Percentiles rank a stretch among this genome's conserved stretches.
These are phyloP conservation scores for Lithobius niger DNA, from an alignment of 1,140 invertebrate genomes.

Conservation along the genomic window DNA sequence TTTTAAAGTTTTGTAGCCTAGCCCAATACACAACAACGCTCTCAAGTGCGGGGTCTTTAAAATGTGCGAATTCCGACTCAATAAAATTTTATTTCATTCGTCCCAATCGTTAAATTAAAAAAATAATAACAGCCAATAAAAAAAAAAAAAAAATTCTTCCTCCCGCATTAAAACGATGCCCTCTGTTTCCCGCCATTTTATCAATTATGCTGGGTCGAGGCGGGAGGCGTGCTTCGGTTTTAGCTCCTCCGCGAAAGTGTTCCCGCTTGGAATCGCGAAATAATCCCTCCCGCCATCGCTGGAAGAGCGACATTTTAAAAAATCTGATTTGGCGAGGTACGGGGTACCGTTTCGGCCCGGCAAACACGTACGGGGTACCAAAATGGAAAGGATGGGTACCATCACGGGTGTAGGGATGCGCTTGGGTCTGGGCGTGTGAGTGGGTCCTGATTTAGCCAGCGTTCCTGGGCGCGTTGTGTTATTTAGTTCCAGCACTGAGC, in stretches of 20 bases:
- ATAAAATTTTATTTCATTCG: too few relatives aligned
- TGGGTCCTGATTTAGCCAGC: constrained; percentile 15
- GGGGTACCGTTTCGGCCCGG: neutral
- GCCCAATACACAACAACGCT: too few relatives aligned
- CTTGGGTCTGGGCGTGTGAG: neutral
- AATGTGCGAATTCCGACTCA: too few relatives aligned
- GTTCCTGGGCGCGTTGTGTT: constrained; percentile 10
- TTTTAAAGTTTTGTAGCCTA: too few relatives aligned
- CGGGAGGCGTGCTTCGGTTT: constrained; percentile 2
- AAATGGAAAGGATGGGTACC: neutral
- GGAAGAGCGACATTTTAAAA: too few relatives aligned
- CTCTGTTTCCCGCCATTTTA: neutral
- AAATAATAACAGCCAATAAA: too few relatives aligned
- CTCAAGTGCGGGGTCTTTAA: neutral
- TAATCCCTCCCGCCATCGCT: too few relatives aligned
- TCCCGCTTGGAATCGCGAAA: too few relatives aligned
- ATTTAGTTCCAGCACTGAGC: constrained; percentile 18
- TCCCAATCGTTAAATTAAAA: too few relatives aligned
- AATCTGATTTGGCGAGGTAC: neutral
- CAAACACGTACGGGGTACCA: neutral
- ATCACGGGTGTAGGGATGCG: neutral
- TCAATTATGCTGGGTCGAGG: constrained; percentile 12
- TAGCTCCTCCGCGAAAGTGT: neutral
- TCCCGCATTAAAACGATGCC: too few relatives aligned
- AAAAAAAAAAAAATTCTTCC: too few relatives aligned